Percentiles rank a stretch among this genome's conserved stretches.
These are phyloP conservation scores for Psittacula echo DNA, from an alignment of 2,797 vertebrate species.

Conservation along the genomic window DNA sequence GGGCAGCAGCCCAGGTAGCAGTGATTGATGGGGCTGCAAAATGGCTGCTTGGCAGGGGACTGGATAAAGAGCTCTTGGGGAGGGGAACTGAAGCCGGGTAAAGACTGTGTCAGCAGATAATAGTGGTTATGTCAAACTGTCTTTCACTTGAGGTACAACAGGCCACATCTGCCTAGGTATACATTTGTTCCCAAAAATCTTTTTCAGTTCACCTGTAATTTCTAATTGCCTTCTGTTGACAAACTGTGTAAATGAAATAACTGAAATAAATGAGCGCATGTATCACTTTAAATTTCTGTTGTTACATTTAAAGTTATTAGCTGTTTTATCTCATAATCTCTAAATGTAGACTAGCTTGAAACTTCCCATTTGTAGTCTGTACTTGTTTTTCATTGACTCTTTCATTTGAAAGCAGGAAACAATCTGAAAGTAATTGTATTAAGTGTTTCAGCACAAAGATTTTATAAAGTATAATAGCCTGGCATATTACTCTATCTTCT, in stretches of 20 bases:
- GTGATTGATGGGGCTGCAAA: neutral
- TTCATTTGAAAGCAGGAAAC: conserved; percentile 68
- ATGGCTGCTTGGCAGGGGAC: fast-evolving
- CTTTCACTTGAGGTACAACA: neutral
- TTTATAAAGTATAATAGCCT: conserved; percentile 50
- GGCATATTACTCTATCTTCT: conserved; percentile 54
- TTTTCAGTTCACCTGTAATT: neutral
- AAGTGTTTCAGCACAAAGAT: conserved; percentile 49
- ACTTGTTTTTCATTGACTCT: conserved; percentile 51
- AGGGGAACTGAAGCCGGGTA: neutral
- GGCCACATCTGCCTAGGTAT: neutral
- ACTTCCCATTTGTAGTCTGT: neutral
- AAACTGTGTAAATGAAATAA: neutral
- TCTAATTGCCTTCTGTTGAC: neutral
- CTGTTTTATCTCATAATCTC: conserved; percentile 32
- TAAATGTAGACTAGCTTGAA: neutral
- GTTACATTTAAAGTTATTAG: neutral
- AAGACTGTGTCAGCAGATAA: neutral
- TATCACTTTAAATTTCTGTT: neutral
- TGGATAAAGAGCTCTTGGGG: neutral
- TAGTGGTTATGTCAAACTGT: neutral
- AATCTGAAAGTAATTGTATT: conserved; percentile 56
- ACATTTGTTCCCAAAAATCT: neutral
- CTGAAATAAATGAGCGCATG: neutral
- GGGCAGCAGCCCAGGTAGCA: neutral